A percentile compares a stretch with the other conserved stretches of the same genome.
Evolutionary conservation across 2,113 vertebrate species (phyloP).

Genomic region (Atlantisia rogersi): DNA sequence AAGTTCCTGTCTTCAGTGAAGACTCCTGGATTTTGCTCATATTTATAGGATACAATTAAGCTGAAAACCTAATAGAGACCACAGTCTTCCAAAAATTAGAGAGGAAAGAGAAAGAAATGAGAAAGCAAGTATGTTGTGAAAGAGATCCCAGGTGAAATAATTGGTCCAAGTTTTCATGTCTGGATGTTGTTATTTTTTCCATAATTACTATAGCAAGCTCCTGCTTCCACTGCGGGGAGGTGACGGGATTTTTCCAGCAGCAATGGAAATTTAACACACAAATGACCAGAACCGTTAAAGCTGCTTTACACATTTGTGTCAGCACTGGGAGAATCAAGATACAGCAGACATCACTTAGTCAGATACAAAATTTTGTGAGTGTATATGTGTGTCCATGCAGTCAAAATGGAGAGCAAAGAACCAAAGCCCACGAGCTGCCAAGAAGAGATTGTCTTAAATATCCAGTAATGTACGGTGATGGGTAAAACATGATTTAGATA

Average conservation of each 20-base stretch:
- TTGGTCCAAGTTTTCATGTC: slow-evolving; percentile 38
- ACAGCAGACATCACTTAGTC: not conserved
- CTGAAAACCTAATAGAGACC: not conserved
- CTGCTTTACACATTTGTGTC: not conserved
- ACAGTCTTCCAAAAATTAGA: slow-evolving; percentile 17
- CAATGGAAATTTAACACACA: slow-evolving; percentile 37
- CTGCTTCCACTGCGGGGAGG: slow-evolving; percentile 18
- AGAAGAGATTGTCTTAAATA: not conserved
- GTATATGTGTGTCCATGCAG: not conserved
- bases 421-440: fast-evolving
- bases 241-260: slow-evolving; percentile 39
- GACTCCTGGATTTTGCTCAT: not conserved
- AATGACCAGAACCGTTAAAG: not conserved
- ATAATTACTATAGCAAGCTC: slow-evolving; percentile 48
- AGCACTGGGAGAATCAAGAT: not conserved
- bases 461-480: not conserved
- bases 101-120: slow-evolving; percentile 16
- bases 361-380: not conserved
- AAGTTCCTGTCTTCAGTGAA: not conserved
- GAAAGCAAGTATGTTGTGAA: slow-evolving; percentile 29
- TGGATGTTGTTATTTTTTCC: slow-evolving; percentile 64
- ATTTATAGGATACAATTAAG: slow-evolving; percentile 11
- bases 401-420: not conserved
- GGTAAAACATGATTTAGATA: not conserved
- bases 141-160: slow-evolving; percentile 58